Evolutionary conservation across 2,888 invertebrate species (phyloP).

Genomic region (Rhyacophila evoluta): DNA sequence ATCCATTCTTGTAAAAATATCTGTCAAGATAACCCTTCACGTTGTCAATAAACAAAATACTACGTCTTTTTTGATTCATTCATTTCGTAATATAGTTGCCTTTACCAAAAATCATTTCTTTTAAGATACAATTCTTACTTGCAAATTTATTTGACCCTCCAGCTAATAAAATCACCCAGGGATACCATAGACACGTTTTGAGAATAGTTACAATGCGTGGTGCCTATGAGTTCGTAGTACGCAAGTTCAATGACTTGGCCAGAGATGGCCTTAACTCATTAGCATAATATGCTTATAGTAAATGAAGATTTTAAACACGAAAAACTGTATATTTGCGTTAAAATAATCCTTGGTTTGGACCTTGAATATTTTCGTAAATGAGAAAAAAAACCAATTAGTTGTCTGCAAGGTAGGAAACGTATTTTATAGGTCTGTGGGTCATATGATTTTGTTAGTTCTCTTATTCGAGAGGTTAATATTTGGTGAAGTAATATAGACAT

Average conservation of each 20-base stretch:
- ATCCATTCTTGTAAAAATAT: no score
- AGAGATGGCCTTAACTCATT: conserved; percentile 1
- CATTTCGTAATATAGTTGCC: no score
- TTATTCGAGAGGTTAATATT: neutral
- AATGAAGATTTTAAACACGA: neutral
- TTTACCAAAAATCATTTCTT: no score
- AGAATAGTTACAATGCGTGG: neutral
- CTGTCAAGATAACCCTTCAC: no score
- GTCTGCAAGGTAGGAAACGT: neutral
- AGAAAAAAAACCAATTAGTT: neutral
- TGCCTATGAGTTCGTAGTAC: neutral
- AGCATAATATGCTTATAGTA: neutral
- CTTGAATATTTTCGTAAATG: neutral
- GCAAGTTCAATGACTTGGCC: neutral
- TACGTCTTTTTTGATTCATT: no score
- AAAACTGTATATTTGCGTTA: neutral
- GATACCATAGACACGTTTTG: neutral
- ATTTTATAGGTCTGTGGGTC: conserved; percentile 22
- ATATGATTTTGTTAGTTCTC: neutral
- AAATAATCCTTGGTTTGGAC: neutral
- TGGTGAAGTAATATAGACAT: neutral
- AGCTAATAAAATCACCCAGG: no score
- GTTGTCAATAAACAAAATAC: no score
- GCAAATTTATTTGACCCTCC: no score
- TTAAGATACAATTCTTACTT: no score